Conservation (phyloP, 1,140 invertebrate species). For the Subanguina moxae region DNA sequence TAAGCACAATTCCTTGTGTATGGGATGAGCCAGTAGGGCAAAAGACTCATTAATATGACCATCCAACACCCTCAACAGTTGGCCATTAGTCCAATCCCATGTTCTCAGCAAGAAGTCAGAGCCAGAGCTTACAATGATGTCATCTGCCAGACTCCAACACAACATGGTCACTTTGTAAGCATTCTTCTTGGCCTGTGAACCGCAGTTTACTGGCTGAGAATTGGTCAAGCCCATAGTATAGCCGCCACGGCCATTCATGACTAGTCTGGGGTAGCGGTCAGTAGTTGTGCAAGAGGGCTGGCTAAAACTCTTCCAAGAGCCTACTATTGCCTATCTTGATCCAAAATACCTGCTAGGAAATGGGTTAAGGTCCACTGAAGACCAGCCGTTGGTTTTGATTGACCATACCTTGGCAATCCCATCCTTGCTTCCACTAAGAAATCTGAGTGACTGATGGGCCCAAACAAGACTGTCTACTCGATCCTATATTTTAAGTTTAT, state of each 20-base stretch:
- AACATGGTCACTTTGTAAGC: slow-evolving; percentile 73
- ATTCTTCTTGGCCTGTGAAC: not conserved
- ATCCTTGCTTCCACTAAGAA: slow-evolving; percentile 93
- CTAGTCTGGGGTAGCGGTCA: not conserved
- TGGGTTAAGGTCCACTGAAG: slow-evolving; percentile 13
- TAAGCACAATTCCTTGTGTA: slow-evolving; percentile 72
- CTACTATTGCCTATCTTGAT: not conserved
- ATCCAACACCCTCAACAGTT: slow-evolving; percentile 68
- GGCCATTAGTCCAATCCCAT: slow-evolving; percentile 71
- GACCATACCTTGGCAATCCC: slow-evolving; percentile 89
- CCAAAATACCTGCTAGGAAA: not conserved
- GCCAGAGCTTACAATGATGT: slow-evolving; percentile 81
- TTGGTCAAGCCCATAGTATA: not conserved
- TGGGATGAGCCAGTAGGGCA: slow-evolving; percentile 85
- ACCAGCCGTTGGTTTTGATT: slow-evolving; percentile 77
- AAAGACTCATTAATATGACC: slow-evolving; percentile 89
- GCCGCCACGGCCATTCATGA: not conserved
- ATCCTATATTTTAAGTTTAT: too few relatives aligned
- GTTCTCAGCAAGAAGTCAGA: slow-evolving; percentile 78
- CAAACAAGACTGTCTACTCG: slow-evolving; percentile 93
- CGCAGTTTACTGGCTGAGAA: not conserved
- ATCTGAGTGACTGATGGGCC: slow-evolving; percentile 76
- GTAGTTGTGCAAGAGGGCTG: not conserved
- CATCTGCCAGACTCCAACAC: slow-evolving; percentile 82
- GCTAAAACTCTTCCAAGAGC: not conserved